Evolutionary conservation across 2,888 invertebrate genomes (phyloP).

Genomic region (Lasioglossum calceatum): DNA sequence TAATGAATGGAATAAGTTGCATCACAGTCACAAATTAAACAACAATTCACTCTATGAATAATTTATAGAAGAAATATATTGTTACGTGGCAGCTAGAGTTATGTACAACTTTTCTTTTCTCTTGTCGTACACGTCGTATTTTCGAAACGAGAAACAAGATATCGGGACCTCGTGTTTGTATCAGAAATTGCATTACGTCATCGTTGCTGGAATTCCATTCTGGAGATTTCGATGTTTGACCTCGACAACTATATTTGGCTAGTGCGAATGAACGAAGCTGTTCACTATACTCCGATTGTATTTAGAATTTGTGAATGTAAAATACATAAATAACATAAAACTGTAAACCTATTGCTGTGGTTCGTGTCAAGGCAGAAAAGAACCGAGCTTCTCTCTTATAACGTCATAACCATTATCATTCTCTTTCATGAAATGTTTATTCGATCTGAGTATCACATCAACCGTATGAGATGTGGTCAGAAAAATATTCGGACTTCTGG

Average conservation of each 20-base stretch:
- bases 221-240: conserved; percentile 49
- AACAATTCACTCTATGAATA: background rate
- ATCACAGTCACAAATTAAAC: background rate
- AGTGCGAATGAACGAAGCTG: conserved; percentile 40
- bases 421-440: background rate
- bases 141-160: conserved; percentile 26
- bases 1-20: background rate
- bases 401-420: background rate
- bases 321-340: conserved; percentile 1
- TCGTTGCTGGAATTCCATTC: conserved; percentile 51
- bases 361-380: background rate
- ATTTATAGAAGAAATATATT: background rate
- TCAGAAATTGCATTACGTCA: conserved; percentile 56
- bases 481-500: background rate
- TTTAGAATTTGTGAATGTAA: conserved; percentile 11
- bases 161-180: conserved; percentile 41
- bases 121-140: conserved; percentile 13
- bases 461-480: background rate
- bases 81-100: background rate
- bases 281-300: conserved; percentile 25
- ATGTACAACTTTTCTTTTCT: background rate
- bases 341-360: background rate
- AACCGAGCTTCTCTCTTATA: background rate
- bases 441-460: background rate
- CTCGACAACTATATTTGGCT: conserved; percentile 52